Evolutionary conservation across 2,113 vertebrate genomes (phyloP).

Genomic region (Gasterosteus nipponicus): DNA sequence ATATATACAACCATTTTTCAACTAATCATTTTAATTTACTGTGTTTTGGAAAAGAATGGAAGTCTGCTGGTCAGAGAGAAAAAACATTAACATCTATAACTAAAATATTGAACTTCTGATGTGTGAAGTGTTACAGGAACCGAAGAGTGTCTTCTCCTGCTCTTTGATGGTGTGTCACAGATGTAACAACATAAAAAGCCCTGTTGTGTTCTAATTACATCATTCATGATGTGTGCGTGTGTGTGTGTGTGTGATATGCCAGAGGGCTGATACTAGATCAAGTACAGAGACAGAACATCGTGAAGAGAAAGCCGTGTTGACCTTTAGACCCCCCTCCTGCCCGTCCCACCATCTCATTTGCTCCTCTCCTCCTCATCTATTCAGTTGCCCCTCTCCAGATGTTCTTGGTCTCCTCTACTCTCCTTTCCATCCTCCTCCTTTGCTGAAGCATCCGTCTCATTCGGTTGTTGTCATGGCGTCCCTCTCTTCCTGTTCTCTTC

Average conservation of each 20-base stretch:
- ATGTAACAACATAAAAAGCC: conserved; percentile 31
- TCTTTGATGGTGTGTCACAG: background rate
- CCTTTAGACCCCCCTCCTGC: conserved; percentile 40
- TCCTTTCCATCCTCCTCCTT: background rate
- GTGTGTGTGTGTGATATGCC: conserved; percentile 28
- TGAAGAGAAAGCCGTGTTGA: conserved; percentile 60
- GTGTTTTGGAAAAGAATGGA: too few relatives aligned
- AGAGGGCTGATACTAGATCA: conserved; percentile 61
- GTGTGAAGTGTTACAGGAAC: too few relatives aligned
- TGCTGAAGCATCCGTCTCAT: conserved; percentile 12
- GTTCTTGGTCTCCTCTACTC: background rate
- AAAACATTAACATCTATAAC: too few relatives aligned
- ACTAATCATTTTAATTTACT: too few relatives aligned
- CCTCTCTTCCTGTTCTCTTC: background rate
- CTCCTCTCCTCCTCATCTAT: conserved; percentile 29
- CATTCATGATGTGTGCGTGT: conserved; percentile 24
- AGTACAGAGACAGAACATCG: conserved; percentile 60
- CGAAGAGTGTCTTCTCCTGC: background rate
- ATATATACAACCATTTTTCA: too few relatives aligned
- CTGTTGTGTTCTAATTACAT: conserved; percentile 13
- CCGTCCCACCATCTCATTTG: conserved; percentile 31
- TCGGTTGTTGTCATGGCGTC: conserved; percentile 21
- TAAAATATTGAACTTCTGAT: too few relatives aligned
- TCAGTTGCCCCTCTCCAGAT: conserved; percentile 8
- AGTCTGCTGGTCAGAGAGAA: too few relatives aligned